These are phyloP conservation scores for Tethea ocularis DNA, from an alignment of 2,888 invertebrate species.

Conservation along the genomic window DNA sequence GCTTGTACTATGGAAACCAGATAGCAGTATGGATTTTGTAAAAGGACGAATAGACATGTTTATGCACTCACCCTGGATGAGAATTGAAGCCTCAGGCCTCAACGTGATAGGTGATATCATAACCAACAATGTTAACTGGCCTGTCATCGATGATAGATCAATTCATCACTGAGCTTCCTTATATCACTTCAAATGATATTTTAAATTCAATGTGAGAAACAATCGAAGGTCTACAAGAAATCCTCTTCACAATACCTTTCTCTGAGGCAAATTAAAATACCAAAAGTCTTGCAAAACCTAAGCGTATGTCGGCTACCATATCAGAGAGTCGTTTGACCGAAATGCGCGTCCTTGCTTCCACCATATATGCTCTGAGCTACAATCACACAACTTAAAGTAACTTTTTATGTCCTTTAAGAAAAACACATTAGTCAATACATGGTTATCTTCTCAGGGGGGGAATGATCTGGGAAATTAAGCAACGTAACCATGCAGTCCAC, in stretches of 20 bases:
- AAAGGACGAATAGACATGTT: too few relatives aligned
- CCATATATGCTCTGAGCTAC: constrained; percentile 6
- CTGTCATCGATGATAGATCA: too few relatives aligned
- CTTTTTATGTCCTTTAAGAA: constrained; percentile 2
- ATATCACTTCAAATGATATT: too few relatives aligned
- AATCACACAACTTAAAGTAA: constrained; percentile 5
- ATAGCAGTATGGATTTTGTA: too few relatives aligned
- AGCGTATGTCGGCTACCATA: constrained; percentile 23
- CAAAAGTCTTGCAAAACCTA: constrained; percentile 14
- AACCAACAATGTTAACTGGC: too few relatives aligned
- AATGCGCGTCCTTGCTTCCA: constrained; percentile 29
- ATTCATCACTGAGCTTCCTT: too few relatives aligned
- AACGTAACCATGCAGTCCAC: not conserved
- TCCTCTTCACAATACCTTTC: not conserved
- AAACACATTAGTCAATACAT: constrained; percentile 6
- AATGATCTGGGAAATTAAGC: constrained; percentile 1
- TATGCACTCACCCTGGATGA: too few relatives aligned
- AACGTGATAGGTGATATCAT: too few relatives aligned
- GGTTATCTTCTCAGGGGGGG: constrained; percentile 1
- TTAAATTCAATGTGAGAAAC: not conserved
- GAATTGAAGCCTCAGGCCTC: too few relatives aligned
- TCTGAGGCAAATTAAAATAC: constrained; percentile 4
- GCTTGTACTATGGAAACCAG: too few relatives aligned
- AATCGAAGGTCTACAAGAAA: not conserved
- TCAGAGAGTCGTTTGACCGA: constrained; percentile 15